phyloP scores from a whole-genome alignment of 2,888 invertebrate species.

The Malacosoma neustria region DNA sequence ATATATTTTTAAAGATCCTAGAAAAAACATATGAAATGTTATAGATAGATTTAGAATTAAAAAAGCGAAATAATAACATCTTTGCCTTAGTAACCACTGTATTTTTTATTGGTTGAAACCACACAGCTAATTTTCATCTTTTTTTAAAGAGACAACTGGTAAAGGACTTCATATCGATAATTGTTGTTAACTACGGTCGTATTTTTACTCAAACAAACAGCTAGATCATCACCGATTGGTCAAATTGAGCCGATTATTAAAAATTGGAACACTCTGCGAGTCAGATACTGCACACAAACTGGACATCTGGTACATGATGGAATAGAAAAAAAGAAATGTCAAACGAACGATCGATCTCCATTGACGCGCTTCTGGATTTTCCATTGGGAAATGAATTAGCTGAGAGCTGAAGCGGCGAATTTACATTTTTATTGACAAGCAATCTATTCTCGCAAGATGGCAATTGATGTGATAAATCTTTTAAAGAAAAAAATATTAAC shows the following conservation, averaged over 20 bases:
- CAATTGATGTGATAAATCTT: conserved; percentile 48
- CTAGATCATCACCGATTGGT: too few species aligned
- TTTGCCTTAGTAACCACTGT: too few species aligned
- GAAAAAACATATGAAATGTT: too few species aligned
- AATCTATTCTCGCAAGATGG: conserved; percentile 66
- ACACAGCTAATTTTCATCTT: too few species aligned
- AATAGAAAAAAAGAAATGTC: conserved; percentile 49
- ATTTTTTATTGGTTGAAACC: too few species aligned
- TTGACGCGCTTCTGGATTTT: conserved; percentile 67
- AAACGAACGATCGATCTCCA: conserved; percentile 69
- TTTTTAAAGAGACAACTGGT: too few species aligned
- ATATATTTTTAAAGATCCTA: too few species aligned
- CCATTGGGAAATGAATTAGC: conserved; percentile 73
- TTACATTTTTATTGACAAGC: conserved; percentile 75
- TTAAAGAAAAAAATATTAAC: conserved; percentile 32
- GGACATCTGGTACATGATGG: conserved; percentile 52
- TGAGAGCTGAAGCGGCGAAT: conserved; percentile 63
- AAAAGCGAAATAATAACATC: too few species aligned
- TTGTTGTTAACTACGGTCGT: conserved; percentile 32
- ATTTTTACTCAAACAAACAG: too few species aligned
- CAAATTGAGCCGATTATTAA: too few species aligned
- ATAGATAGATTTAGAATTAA: too few species aligned
- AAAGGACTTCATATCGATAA: conserved; percentile 23
- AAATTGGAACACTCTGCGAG: too few species aligned
- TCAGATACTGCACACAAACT: conserved; percentile 49